Percentiles rank a stretch among this genome's conserved stretches.
phyloP scores from a whole-genome alignment of 1,140 invertebrate species.

The Tetragonula clypearis region DNA sequence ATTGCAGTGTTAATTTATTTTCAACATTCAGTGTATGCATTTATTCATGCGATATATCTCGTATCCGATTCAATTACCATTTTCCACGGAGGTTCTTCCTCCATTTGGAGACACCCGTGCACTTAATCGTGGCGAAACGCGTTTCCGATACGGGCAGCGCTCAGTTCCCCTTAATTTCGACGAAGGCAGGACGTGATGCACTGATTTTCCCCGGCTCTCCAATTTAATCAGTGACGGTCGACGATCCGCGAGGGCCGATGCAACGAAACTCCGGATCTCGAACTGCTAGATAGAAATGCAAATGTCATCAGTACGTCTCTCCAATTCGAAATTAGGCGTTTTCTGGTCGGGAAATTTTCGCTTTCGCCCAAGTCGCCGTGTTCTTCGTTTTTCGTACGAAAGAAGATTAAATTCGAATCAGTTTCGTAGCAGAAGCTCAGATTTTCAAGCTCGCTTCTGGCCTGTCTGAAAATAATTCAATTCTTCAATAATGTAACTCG shows the following conservation, averaged over 20 bases:
- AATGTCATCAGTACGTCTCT: slow-evolving; percentile 32
- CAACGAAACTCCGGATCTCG: slow-evolving; percentile 31
- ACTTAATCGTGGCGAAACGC: slow-evolving; percentile 33
- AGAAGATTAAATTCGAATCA: background rate
- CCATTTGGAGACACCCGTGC: background rate
- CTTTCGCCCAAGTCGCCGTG: background rate
- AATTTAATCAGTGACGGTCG: slow-evolving; percentile 47
- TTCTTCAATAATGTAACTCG: background rate
- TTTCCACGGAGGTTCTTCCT: background rate
- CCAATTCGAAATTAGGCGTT: slow-evolving; percentile 31
- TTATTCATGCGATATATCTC: background rate
- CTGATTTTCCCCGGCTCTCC: slow-evolving; percentile 46
- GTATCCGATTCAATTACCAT: background rate
- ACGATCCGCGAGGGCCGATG: slow-evolving; percentile 5
- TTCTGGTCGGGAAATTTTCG: background rate
- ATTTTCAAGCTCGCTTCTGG: background rate
- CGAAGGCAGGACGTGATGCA: slow-evolving; percentile 21
- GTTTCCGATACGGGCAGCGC: slow-evolving; percentile 33
- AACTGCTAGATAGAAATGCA: slow-evolving; percentile 46
- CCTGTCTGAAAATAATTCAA: background rate
- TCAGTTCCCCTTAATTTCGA: slow-evolving; percentile 37
- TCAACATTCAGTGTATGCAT: background rate
- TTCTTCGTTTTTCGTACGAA: background rate
- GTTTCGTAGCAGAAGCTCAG: background rate
- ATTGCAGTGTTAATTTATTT: background rate